Conservation (phyloP, 1,140 invertebrate genomes). For the Eumaeus atala region DNA sequence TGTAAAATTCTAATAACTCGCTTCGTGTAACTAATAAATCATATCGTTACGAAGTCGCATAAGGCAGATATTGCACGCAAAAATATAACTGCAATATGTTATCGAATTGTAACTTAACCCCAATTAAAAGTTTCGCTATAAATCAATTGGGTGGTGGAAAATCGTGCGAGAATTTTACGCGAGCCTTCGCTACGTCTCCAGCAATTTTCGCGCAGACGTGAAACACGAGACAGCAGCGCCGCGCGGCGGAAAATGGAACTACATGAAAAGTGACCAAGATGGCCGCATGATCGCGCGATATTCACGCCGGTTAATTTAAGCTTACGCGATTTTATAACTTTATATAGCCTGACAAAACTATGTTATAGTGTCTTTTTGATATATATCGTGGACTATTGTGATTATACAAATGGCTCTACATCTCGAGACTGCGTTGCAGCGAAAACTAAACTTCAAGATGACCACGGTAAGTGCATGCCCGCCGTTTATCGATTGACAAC, state of each 20-base stretch:
- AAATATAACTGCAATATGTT: constrained; percentile 27
- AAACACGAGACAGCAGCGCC: constrained; percentile 53
- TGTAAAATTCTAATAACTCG: too few relatives aligned
- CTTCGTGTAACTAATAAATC: too few relatives aligned
- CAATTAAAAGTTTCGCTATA: constrained; percentile 66
- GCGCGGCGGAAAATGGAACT: constrained; percentile 39
- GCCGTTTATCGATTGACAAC: constrained; percentile 56
- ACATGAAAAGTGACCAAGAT: constrained; percentile 67
- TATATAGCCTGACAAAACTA: constrained; percentile 46
- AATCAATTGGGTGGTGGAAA: constrained; percentile 54
- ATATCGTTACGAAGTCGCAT: neutral
- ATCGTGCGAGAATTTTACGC: constrained; percentile 28
- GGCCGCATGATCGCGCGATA: constrained; percentile 66
- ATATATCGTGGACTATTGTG: constrained; percentile 32
- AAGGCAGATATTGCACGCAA: constrained; percentile 2
- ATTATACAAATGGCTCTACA: constrained; percentile 59
- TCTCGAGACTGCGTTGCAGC: constrained; percentile 67
- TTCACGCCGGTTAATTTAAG: constrained; percentile 56
- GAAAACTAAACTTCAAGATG: constrained; percentile 70
- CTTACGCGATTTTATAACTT: constrained; percentile 50
- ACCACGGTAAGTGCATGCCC: constrained; percentile 70
- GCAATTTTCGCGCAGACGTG: constrained; percentile 61
- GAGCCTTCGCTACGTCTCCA: constrained; percentile 2
- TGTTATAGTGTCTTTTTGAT: constrained; percentile 53
- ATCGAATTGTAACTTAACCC: constrained; percentile 50